Evolutionary conservation across 2,113 vertebrate genomes (phyloP).

Genomic region (Furnarius figulus): DNA sequence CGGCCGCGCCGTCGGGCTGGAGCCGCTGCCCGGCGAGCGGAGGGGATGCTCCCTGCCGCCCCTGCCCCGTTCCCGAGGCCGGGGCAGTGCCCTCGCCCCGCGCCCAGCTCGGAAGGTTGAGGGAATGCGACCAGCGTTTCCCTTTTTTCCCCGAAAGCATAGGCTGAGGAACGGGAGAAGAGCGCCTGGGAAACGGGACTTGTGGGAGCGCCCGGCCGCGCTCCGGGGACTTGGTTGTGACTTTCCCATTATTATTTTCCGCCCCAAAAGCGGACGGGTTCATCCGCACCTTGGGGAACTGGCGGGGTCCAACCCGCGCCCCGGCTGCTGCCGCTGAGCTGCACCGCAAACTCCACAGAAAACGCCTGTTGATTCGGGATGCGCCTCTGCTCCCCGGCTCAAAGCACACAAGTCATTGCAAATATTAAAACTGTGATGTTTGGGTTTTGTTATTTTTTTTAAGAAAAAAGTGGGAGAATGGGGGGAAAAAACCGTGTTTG

Average conservation of each 20-base stretch:
- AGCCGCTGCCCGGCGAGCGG: not conserved
- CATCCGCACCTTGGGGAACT: not conserved
- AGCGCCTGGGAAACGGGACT: not conserved
- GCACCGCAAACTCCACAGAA: not conserved
- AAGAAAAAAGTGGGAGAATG: not conserved
- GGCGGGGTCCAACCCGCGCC: not conserved
- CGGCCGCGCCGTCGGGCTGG: not conserved
- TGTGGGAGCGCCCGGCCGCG: not conserved
- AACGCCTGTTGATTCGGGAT: not conserved
- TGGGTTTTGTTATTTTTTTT: not conserved
- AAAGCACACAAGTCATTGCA: not conserved
- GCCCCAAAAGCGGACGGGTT: not conserved
- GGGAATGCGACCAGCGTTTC: not conserved
- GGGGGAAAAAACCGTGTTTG: too few species aligned
- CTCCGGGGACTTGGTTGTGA: not conserved
- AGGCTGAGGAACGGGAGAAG: not conserved
- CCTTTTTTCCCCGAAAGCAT: not conserved
- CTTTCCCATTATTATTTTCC: not conserved
- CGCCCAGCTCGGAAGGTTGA: not conserved
- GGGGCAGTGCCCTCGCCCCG: not conserved
- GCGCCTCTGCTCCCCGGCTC: not conserved
- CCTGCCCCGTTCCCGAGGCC: not conserved
- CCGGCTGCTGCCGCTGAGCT: not conserved
- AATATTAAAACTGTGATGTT: not conserved
- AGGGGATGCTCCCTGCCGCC: not conserved